These are phyloP conservation scores for Panthera uncia DNA, from an alignment of 2,113 vertebrate genomes.

Conservation along the genomic window DNA sequence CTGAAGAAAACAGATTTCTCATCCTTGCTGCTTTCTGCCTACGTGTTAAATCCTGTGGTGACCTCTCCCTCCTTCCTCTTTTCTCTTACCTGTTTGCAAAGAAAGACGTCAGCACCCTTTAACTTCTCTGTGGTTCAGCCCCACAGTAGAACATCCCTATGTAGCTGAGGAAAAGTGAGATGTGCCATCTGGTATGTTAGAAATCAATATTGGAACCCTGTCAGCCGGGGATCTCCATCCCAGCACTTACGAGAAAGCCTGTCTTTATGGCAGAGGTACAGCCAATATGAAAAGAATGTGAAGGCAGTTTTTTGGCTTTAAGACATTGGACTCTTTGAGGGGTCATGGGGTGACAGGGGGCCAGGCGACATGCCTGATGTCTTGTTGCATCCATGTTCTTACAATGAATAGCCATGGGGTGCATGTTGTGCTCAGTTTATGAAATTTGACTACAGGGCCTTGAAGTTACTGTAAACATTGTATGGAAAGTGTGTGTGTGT, in stretches of 20 bases:
- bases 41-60: background rate
- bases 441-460: background rate
- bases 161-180: background rate
- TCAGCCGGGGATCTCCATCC: background rate
- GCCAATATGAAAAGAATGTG: background rate
- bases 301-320: background rate
- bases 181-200: background rate
- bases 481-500: background rate
- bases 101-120: background rate
- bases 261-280: background rate
- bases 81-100: background rate
- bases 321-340: background rate
- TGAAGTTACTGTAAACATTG: background rate
- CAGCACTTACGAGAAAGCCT: background rate
- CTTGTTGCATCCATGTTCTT: background rate
- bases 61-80: background rate
- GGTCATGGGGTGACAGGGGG: background rate
- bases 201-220: background rate
- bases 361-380: background rate
- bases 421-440: background rate
- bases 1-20: background rate
- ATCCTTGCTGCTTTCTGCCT: background rate
- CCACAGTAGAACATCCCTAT: background rate
- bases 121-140: background rate
- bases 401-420: background rate